Evolutionary conservation across 2,797 vertebrate species (phyloP).

Genomic region (Mastacembelus armatus): DNA sequence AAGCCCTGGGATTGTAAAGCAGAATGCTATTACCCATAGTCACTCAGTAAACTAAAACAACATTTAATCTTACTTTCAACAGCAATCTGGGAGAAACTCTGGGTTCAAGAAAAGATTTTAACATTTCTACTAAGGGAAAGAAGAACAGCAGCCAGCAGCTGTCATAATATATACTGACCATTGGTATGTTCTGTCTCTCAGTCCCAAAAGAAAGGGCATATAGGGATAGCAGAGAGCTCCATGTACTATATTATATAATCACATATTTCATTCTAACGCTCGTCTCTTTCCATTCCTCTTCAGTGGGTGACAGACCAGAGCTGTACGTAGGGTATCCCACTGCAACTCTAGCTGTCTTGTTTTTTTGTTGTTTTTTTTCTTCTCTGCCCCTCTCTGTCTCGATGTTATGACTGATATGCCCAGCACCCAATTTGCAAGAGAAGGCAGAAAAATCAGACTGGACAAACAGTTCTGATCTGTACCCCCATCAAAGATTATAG

Average conservation of each 20-base stretch:
- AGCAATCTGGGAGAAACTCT: conserved; percentile 28
- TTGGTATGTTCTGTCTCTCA: conserved; percentile 33
- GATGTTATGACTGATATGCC: conserved; percentile 29
- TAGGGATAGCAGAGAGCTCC: conserved; percentile 49
- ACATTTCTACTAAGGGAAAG: conserved; percentile 50
- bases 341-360: conserved; percentile 46
- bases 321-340: conserved; percentile 36
- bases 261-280: conserved; percentile 39
- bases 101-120: conserved; percentile 14
- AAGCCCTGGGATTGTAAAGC: conserved; percentile 54
- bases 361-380: conserved; percentile 39
- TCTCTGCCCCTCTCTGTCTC: conserved; percentile 42
- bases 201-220: conserved; percentile 42
- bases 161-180: conserved; percentile 37
- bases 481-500: conserved; percentile 53
- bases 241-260: conserved; percentile 64
- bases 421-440: conserved; percentile 41
- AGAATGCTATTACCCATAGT: conserved; percentile 72
- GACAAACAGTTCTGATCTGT: conserved; percentile 13
- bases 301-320: conserved; percentile 26
- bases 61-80: conserved; percentile 48
- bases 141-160: conserved; percentile 50
- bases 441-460: conserved; percentile 33
- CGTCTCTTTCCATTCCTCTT: conserved; percentile 44
- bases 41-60: conserved; percentile 47